Evolutionary conservation across 2,113 vertebrate genomes (phyloP).

Genomic region (Notiomystis cincta): DNA sequence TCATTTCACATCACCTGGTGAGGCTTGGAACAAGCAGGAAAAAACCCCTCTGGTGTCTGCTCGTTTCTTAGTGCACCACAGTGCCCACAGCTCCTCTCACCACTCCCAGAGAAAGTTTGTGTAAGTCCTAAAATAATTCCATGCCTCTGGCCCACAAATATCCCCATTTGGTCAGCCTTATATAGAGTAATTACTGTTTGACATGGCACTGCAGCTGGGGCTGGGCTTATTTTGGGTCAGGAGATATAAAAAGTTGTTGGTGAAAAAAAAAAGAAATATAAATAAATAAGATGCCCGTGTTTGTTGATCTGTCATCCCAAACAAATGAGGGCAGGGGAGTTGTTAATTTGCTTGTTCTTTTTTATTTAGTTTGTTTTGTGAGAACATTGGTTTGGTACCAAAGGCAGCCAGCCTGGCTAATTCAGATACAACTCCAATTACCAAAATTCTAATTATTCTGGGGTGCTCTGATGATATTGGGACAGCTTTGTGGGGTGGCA

Average conservation of each 20-base stretch:
- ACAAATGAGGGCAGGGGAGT: slow-evolving; percentile 40
- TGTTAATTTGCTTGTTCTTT: slow-evolving; percentile 3
- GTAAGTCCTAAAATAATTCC: slow-evolving; percentile 55
- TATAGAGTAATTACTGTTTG: slow-evolving; percentile 63
- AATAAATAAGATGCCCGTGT: background rate
- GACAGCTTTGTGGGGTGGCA: background rate
- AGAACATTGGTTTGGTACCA: background rate
- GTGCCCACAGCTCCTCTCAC: background rate
- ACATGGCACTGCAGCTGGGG: slow-evolving; percentile 14
- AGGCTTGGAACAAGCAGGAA: background rate
- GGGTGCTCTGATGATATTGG: background rate
- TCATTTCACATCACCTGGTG: background rate
- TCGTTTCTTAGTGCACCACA: background rate
- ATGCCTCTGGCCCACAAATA: background rate
- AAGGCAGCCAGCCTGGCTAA: background rate
- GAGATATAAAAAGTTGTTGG: slow-evolving; percentile 66
- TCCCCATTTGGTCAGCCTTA: slow-evolving; percentile 45
- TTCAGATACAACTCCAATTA: background rate
- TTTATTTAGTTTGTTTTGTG: slow-evolving; percentile 1
- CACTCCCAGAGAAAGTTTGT: slow-evolving; percentile 39
- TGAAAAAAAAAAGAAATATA: background rate
- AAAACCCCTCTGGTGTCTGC: background rate
- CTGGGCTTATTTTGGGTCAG: slow-evolving; percentile 55
- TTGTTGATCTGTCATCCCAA: slow-evolving; percentile 44
- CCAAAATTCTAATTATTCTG: background rate